Percentiles rank a stretch among this genome's conserved stretches.
These are phyloP conservation scores for Microplitis deprimator DNA, from an alignment of 2,888 invertebrate species.

Conservation along the genomic window DNA sequence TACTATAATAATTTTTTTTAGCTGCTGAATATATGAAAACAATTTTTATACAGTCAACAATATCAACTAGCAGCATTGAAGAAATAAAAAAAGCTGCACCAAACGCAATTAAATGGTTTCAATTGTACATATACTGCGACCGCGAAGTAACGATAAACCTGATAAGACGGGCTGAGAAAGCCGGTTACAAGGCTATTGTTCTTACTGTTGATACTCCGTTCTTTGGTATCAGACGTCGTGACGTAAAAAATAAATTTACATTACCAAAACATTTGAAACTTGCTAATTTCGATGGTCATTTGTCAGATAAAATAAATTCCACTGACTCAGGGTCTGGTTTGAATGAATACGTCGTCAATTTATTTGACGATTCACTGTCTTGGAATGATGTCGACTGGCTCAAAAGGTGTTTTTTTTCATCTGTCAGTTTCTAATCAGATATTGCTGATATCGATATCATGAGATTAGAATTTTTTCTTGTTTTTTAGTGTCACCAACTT, in stretches of 20 bases:
- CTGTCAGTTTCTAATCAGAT: no score
- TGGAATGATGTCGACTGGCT: constrained; percentile 94
- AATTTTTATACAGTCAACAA: constrained; percentile 87
- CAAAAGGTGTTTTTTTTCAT: constrained; percentile 73
- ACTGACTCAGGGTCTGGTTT: constrained; percentile 81
- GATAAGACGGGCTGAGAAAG: constrained; percentile 83
- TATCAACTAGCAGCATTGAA: constrained; percentile 90
- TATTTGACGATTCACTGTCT: constrained; percentile 86
- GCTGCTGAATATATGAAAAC: constrained; percentile 85
- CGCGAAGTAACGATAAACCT: constrained; percentile 81
- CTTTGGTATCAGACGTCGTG: constrained; percentile 87
- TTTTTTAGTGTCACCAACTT: constrained; percentile 78
- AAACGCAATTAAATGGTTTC: constrained; percentile 87
- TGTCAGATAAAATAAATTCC: constrained; percentile 71
- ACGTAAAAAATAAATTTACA: constrained; percentile 86
- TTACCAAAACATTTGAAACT: constrained; percentile 86
- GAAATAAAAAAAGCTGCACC: constrained; percentile 87
- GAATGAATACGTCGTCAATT: constrained; percentile 81
- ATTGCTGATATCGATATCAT: neutral
- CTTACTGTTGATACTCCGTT: constrained; percentile 91
- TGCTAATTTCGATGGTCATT: constrained; percentile 83
- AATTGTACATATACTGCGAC: constrained; percentile 91
- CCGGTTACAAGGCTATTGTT: constrained; percentile 89
- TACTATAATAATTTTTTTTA: constrained; percentile 61
- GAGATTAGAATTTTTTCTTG: neutral